Percentiles rank a stretch among this genome's conserved stretches.
Evolutionary conservation across 2,888 invertebrate genomes (phyloP).

Genomic region (Pediacus dermestoides): DNA sequence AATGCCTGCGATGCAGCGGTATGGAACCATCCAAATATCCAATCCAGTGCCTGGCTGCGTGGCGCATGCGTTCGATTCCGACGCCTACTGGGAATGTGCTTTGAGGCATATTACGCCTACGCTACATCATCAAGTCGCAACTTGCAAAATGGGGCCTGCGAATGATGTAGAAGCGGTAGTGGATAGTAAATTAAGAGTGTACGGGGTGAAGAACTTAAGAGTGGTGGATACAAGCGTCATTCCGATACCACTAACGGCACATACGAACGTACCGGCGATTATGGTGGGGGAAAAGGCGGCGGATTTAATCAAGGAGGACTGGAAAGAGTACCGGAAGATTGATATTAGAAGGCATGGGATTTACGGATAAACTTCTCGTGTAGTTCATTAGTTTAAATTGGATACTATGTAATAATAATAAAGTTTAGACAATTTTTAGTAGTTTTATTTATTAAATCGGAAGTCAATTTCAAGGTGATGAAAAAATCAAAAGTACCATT

Average conservation of each 20-base stretch:
- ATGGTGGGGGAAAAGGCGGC: conserved; percentile 59
- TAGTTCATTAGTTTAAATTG: too few species aligned
- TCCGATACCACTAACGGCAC: conserved; percentile 53
- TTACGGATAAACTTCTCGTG: too few species aligned
- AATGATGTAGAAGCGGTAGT: conserved; percentile 56
- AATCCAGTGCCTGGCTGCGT: conserved; percentile 44
- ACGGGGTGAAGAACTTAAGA: conserved; percentile 53
- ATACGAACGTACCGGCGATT: conserved; percentile 53
- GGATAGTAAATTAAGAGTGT: conserved; percentile 52
- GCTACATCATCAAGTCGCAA: conserved; percentile 55
- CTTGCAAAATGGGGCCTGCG: conserved; percentile 56
- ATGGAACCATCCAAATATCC: conserved; percentile 22
- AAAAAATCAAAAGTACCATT: too few species aligned
- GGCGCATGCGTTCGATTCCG: conserved; percentile 44
- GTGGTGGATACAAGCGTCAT: conserved; percentile 58
- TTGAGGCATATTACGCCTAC: conserved; percentile 50
- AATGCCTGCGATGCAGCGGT: conserved; percentile 50
- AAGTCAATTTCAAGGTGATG: too few species aligned
- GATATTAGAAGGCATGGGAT: too few species aligned
- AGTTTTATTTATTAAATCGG: too few species aligned
- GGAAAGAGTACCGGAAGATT: too few species aligned
- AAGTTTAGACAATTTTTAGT: too few species aligned
- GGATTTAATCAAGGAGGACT: conserved; percentile 52
- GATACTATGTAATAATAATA: too few species aligned
- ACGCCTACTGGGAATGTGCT: conserved; percentile 55